Percentiles rank a stretch among this genome's conserved stretches.
These are phyloP conservation scores for Odontesthes bonariensis DNA, from an alignment of 2,113 vertebrate genomes.

Conservation along the genomic window DNA sequence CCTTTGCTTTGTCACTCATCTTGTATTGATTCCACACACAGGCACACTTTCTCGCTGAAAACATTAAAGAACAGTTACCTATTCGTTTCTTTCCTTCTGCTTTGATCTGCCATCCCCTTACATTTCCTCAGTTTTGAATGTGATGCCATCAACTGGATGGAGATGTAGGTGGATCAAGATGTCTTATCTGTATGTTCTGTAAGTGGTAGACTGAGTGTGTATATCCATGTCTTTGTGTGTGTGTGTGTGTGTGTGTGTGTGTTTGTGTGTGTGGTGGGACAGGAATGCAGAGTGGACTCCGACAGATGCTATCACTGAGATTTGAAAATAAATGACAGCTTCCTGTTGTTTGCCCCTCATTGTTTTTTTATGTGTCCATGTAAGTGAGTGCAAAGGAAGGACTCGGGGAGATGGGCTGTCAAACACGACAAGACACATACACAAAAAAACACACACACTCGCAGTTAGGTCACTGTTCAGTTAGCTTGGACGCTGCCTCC, in stretches of 20 bases:
- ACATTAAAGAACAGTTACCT: slow-evolving; percentile 6
- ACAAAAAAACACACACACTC: slow-evolving; percentile 8
- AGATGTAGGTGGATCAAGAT: slow-evolving; percentile 16
- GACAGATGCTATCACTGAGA: slow-evolving; percentile 58
- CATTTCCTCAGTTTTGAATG: slow-evolving; percentile 15
- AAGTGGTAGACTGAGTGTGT: slow-evolving; percentile 20
- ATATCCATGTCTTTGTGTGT: background rate
- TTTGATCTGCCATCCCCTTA: slow-evolving; percentile 2
- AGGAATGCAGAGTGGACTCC: slow-evolving; percentile 13
- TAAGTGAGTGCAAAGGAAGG: slow-evolving; percentile 8
- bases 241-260: background rate
- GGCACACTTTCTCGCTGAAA: background rate
- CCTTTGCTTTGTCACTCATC: slow-evolving; percentile 62
- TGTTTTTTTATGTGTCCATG: slow-evolving; percentile 21
- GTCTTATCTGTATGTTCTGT: slow-evolving; percentile 24
- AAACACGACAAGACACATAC: slow-evolving; percentile 28
- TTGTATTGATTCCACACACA: slow-evolving; percentile 73
- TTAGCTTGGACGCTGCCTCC: slow-evolving; percentile 20
- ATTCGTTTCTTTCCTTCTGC: background rate
- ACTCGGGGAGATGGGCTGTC: slow-evolving; percentile 42
- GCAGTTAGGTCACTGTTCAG: slow-evolving; percentile 53
- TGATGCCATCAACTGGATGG: background rate
- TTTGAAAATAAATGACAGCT: slow-evolving; percentile 61
- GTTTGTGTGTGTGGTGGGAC: background rate
- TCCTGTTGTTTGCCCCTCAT: slow-evolving; percentile 23